Evolutionary conservation across 2,888 invertebrate genomes (phyloP).

Genomic region (Altica lythri): DNA sequence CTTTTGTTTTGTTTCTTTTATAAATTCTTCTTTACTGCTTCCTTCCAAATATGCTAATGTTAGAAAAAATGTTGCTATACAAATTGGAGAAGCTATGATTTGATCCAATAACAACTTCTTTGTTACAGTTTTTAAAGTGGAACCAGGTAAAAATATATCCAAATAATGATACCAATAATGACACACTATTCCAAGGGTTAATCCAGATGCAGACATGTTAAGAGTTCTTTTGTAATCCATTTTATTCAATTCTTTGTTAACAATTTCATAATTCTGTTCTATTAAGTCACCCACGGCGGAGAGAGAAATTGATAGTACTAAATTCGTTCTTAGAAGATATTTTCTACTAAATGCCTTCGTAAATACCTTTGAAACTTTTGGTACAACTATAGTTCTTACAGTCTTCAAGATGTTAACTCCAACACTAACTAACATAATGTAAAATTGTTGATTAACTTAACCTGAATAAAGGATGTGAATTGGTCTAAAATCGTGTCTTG

Average conservation of each 20-base stretch:
- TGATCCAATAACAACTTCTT: constrained; percentile 86
- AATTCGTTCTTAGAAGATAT: constrained; percentile 79
- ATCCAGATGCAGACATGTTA: constrained; percentile 80
- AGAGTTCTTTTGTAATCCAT: constrained; percentile 68
- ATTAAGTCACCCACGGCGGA: constrained; percentile 80
- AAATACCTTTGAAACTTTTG: constrained; percentile 3
- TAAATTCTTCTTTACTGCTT: constrained; percentile 64
- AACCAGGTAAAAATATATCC: constrained; percentile 73
- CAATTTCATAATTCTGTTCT: constrained; percentile 79
- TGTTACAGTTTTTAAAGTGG: constrained; percentile 65
- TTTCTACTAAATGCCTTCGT: constrained; percentile 63
- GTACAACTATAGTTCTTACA: constrained; percentile 3
- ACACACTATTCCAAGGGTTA: constrained; percentile 76
- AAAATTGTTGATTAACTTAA: too few species aligned
- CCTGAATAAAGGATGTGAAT: too few species aligned
- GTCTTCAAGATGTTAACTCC: not conserved
- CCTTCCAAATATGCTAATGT: constrained; percentile 76
- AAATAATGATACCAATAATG: constrained; percentile 86
- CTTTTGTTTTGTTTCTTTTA: constrained; percentile 72
- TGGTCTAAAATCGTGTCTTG: too few species aligned
- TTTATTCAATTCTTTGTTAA: constrained; percentile 60
- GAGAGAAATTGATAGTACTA: constrained; percentile 73
- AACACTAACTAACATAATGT: constrained; percentile 2
- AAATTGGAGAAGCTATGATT: constrained; percentile 79
- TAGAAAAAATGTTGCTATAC: constrained; percentile 76